These are phyloP conservation scores for Drosophila neonasuta DNA, from an alignment of 2,888 invertebrate genomes.

Conservation along the genomic window DNA sequence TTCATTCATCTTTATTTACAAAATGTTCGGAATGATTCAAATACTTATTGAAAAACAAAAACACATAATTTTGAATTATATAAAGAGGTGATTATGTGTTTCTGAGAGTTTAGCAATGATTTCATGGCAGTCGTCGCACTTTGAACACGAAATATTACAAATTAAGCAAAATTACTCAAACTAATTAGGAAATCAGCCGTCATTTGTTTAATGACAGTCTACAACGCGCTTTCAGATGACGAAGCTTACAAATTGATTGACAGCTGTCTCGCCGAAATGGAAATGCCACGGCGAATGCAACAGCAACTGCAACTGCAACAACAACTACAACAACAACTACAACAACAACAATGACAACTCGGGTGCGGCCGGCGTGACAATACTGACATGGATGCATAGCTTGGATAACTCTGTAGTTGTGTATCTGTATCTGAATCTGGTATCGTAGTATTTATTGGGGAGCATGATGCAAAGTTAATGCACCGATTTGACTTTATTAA, in stretches of 20 bases:
- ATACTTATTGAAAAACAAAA: neutral
- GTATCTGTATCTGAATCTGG: slow-evolving; percentile 10
- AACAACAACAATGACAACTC: slow-evolving; percentile 29
- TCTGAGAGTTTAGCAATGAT: slow-evolving; percentile 24
- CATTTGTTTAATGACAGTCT: slow-evolving; percentile 76
- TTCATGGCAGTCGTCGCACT: slow-evolving; percentile 31
- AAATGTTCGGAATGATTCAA: too few species aligned
- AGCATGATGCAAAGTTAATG: slow-evolving; percentile 52
- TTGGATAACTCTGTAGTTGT: slow-evolving; percentile 44
- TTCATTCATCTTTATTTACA: neutral
- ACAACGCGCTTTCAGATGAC: slow-evolving; percentile 51
- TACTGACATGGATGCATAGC: slow-evolving; percentile 58
- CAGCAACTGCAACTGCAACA: slow-evolving; percentile 19
- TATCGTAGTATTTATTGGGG: slow-evolving; percentile 1
- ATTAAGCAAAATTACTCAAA: slow-evolving; percentile 64
- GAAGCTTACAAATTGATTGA: slow-evolving; percentile 75
- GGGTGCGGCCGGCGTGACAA: slow-evolving; percentile 69
- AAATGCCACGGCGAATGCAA: slow-evolving; percentile 63
- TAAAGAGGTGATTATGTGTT: neutral
- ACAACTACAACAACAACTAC: slow-evolving; percentile 14
- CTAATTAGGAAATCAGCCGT: slow-evolving; percentile 72
- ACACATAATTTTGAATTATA: neutral
- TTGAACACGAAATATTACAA: slow-evolving; percentile 53
- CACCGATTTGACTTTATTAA: slow-evolving; percentile 69
- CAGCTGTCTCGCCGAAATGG: slow-evolving; percentile 72